Evolutionary conservation across 2,888 invertebrate species (phyloP), one percentile per base, ranked within the genome.

Genomic region (Rotaria socialis): DNA sequence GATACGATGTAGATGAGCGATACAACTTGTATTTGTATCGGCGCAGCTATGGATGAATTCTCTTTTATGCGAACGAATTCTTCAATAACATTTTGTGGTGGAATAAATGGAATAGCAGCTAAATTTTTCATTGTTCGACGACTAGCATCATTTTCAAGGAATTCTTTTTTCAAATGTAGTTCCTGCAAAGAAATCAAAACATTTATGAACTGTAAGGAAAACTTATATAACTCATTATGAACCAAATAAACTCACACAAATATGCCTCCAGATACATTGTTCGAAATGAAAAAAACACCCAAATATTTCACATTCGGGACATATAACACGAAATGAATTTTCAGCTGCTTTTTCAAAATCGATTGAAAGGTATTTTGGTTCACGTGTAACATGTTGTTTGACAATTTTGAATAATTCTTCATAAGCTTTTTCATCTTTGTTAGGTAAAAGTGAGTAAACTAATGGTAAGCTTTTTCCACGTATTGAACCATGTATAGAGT

Each of bases 391-490:
- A 27, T 60, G 60, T 27, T 60, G 60, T n/a, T 60, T 11, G 27
- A 60, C 60, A n/a, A 60, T 60, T 60, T 60, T 60, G 60, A 60
- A 60, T 60, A 60, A 60, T 60, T 60, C 60, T 60, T 60, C 60
- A 60, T 60, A 60, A n/a, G 60, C 11, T 60, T 27, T 11, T 19
- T 60, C 7, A 60, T 24, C 27, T 11, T 60, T 60, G 11, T 60
- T 60, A n/a, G 60, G 22, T 60, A 11, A 60, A 60, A 60, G 60
- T 24, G 60, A 24, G 60, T 60, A 60, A 24, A 60, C 24, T 19
- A 60, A 60, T 27, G 60, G 60, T 27, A 60, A 60, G 6, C n/a
- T 60, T 60, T 60, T 60, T n/a, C 60, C 60, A 27, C 60, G 60
- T 60, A 60, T 60, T 60, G 60, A 24, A 60, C 60, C 60, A 60